Evolutionary conservation across 1,140 invertebrate species (phyloP).

Genomic region (Drosophila oshimai): DNA sequence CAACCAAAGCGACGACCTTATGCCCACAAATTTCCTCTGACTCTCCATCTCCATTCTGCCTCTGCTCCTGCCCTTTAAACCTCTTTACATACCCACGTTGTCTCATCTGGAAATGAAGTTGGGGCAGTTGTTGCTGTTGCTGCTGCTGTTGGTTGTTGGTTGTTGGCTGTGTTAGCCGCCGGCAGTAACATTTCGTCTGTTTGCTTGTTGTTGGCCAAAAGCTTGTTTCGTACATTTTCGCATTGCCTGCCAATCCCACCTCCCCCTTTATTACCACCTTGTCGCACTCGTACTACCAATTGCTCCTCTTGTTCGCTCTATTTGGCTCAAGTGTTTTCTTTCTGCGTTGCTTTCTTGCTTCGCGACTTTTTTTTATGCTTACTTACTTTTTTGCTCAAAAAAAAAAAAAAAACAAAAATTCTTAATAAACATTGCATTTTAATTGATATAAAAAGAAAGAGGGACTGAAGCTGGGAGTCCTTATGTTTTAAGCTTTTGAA

Average conservation of each 20-base stretch:
- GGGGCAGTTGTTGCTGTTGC: conserved; percentile 15
- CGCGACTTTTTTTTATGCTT: conserved; percentile 7
- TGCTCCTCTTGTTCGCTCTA: conserved; percentile 36
- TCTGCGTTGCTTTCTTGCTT: neutral
- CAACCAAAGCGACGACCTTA: conserved; percentile 40
- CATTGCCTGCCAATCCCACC: neutral
- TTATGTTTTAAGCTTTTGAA: neutral
- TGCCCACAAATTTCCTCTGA: conserved; percentile 29
- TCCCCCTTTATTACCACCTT: neutral
- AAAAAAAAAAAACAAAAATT: neutral
- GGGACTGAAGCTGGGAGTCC: neutral
- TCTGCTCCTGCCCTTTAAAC: neutral
- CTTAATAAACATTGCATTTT: neutral
- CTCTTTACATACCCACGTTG: conserved; percentile 2
- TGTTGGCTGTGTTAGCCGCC: conserved; percentile 22
- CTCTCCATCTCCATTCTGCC: neutral
- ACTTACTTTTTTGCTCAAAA: neutral
- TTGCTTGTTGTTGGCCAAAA: conserved; percentile 36
- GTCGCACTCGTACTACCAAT: conserved; percentile 5
- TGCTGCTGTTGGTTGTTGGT: neutral
- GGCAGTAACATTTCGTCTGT: conserved; percentile 46
- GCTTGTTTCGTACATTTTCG: conserved; percentile 38
- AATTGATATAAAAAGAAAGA: neutral
- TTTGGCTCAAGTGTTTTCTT: conserved; percentile 45
- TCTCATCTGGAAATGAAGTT: conserved; percentile 24